Conservation (phyloP, 2,797 vertebrate genomes). For the Allenopithecus nigroviridis region DNA sequence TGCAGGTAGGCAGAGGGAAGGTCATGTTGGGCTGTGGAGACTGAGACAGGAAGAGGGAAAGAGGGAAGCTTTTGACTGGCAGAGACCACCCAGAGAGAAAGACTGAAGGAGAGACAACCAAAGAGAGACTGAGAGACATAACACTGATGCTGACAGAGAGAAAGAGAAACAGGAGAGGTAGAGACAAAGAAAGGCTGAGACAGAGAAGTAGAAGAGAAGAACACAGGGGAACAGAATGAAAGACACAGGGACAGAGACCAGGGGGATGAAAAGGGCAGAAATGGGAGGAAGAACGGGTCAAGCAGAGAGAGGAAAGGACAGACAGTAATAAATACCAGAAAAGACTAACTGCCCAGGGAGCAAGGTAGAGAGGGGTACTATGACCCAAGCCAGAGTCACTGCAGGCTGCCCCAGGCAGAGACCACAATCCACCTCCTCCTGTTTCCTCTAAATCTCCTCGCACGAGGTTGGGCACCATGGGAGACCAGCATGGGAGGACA, state of each 20-base stretch:
- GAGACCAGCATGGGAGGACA: neutral
- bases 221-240: neutral
- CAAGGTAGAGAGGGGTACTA: neutral
- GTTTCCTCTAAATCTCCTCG: neutral
- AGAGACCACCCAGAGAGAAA: constrained; percentile 11
- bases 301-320: neutral
- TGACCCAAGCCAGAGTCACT: neutral
- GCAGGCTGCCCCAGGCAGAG: neutral
- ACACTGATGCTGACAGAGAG: neutral
- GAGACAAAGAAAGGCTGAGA: neutral
- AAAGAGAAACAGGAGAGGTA: neutral
- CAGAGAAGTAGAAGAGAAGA: neutral
- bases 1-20: constrained; percentile 85
- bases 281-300: neutral
- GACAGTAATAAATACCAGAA: fast-evolving
- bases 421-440: neutral
- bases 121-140: neutral
- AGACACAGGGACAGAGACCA: neutral
- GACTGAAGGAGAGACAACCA: neutral
- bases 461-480: neutral
- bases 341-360: neutral
- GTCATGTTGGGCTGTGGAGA: fast-evolving
- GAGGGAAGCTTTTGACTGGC: neutral
- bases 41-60: fast-evolving
- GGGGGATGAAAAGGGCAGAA: no score